These are phyloP conservation scores for Dicyrtoma fusca DNA, from an alignment of 2,888 invertebrate genomes.

Conservation along the genomic window DNA sequence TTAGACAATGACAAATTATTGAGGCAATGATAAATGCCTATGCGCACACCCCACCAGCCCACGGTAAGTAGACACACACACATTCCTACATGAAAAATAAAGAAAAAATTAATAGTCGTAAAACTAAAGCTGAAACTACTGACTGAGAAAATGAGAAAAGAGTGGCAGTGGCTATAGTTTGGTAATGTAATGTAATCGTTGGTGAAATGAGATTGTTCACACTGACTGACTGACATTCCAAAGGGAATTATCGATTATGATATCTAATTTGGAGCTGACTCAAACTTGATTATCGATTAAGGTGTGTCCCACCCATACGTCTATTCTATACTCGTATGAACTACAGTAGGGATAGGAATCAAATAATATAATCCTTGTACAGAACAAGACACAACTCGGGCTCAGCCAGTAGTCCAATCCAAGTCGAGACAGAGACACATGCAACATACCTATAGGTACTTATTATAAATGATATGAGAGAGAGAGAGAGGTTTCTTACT, in stretches of 20 bases:
- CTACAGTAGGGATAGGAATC: neutral
- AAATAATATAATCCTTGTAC: no score
- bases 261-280: constrained; percentile 31
- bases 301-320: constrained; percentile 3
- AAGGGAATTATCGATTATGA: constrained; percentile 28
- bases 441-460: no score
- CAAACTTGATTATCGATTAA: constrained; percentile 34
- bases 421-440: no score
- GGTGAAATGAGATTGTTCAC: constrained; percentile 13
- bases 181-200: no score
- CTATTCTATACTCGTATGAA: no score
- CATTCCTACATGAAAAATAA: neutral
- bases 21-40: neutral
- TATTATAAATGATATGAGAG: no score
- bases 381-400: no score
- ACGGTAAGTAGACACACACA: neutral
- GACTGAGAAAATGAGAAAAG: neutral
- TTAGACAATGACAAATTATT: constrained; percentile 1
- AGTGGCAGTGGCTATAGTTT: neutral
- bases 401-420: no score
- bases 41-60: no score
- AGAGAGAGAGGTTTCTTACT: no score
- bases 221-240: constrained; percentile 10
- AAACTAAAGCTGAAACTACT: neutral
- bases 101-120: neutral